Percentiles rank a stretch among this genome's conserved stretches.
phyloP scores from a whole-genome alignment of 2,113 vertebrate species.

The Lepisosteus oculatus region DNA sequence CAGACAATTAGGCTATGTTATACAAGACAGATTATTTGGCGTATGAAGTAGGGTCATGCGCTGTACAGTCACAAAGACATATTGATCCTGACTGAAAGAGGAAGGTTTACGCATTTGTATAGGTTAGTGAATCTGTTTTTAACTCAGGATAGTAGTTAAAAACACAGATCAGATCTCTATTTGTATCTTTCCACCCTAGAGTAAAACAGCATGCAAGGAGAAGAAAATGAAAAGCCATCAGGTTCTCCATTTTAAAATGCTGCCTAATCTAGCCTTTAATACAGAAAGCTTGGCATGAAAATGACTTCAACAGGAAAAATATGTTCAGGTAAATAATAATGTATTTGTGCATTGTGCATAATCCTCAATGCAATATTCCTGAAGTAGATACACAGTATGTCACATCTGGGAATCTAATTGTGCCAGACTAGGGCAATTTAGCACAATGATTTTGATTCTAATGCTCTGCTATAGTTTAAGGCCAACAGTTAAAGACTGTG shows the following conservation, averaged over 20 bases:
- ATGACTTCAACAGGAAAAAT: constrained; percentile 56
- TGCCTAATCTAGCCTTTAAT: constrained; percentile 83
- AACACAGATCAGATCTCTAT: constrained; percentile 26
- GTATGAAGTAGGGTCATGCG: not conserved
- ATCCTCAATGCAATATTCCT: constrained; percentile 2
- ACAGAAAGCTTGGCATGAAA: constrained; percentile 95
- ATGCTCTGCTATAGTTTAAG: constrained; percentile 8
- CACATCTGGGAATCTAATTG: not conserved
- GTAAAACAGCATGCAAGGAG: constrained; percentile 92
- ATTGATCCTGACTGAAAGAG: too few species aligned
- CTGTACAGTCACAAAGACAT: not conserved
- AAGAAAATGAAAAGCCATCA: constrained; percentile 74
- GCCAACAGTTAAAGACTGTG: constrained; percentile 4
- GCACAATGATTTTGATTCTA: not conserved
- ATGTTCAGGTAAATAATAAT: not conserved
- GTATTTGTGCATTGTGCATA: constrained; percentile 1
- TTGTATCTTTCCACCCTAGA: constrained; percentile 89
- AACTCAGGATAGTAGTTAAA: not conserved
- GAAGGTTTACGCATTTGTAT: not conserved
- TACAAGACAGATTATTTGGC: not conserved
- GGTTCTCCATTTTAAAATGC: constrained; percentile 74
- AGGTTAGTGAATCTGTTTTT: not conserved
- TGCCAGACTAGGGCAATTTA: not conserved
- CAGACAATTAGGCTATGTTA: not conserved
- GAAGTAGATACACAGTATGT: constrained; percentile 1